A percentile compares a stretch with the other conserved stretches of the same genome.
phyloP scores from a whole-genome alignment of 2,113 vertebrate genomes.

The Oreochromis niloticus region DNA sequence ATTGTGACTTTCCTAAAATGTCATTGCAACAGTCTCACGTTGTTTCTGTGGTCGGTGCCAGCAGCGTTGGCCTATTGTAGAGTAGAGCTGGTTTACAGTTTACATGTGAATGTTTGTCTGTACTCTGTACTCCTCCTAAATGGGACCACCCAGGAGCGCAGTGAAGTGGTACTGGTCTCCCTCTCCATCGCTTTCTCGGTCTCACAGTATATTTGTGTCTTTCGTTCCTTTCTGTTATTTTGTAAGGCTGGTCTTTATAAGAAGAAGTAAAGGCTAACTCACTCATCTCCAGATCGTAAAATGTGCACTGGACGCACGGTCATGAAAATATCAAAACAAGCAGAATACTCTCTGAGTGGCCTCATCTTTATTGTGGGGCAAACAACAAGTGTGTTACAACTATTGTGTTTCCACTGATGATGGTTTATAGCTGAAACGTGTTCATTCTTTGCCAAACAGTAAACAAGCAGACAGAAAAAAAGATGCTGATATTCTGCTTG shows the following conservation, averaged over 20 bases:
- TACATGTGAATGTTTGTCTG: slow-evolving; percentile 93
- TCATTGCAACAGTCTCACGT: slow-evolving; percentile 21
- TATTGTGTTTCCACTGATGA: not conserved
- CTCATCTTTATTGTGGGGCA: not conserved
- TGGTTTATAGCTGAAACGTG: not conserved
- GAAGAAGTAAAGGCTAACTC: not conserved
- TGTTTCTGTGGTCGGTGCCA: slow-evolving; percentile 32
- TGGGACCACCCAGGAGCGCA: slow-evolving; percentile 87
- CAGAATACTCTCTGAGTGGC: not conserved
- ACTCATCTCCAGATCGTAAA: not conserved
- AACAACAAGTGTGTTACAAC: not conserved
- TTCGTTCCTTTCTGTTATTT: slow-evolving; percentile 72
- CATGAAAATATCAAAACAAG: not conserved
- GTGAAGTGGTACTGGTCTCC: slow-evolving; percentile 58
- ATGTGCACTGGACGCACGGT: not conserved
- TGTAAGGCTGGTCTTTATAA: not conserved
- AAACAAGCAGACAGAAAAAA: not conserved
- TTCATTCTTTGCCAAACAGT: not conserved
- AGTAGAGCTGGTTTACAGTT: slow-evolving; percentile 92
- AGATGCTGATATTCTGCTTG: not conserved
- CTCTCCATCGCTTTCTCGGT: slow-evolving; percentile 29
- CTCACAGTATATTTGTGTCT: slow-evolving; percentile 61
- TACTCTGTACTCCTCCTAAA: slow-evolving; percentile 82
- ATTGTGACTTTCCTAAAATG: slow-evolving; percentile 1
- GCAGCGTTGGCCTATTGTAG: slow-evolving; percentile 76